phyloP scores from a whole-genome alignment of 2,113 vertebrate genomes.

The Perca fluviatilis region DNA sequence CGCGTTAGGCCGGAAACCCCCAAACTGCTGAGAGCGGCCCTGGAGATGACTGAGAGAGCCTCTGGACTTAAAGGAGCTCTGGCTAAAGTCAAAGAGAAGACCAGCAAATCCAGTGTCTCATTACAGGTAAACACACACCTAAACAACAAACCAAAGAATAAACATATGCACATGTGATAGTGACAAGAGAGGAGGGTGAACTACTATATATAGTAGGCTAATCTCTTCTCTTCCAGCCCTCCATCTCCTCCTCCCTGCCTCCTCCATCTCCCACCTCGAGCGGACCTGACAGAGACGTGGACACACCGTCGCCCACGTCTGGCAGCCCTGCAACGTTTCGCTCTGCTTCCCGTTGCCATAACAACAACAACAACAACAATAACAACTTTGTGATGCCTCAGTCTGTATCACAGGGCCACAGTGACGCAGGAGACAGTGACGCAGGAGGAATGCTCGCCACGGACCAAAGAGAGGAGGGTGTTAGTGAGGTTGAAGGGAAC shows the following conservation, averaged over 20 bases:
- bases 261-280: constrained; percentile 70
- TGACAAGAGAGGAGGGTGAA: background rate
- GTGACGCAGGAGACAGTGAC: background rate
- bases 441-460: constrained; percentile 72
- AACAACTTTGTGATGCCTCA: constrained; percentile 62
- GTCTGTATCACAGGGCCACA: constrained; percentile 36
- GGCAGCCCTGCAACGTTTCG: constrained; percentile 72
- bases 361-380: background rate
- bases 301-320: constrained; percentile 66
- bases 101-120: constrained; percentile 85
- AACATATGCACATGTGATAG: background rate
- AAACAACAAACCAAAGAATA: background rate
- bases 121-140: constrained; percentile 73
- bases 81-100: constrained; percentile 86
- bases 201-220: background rate
- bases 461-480: constrained; percentile 48
- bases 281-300: constrained; percentile 49
- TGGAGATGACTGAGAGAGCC: constrained; percentile 86
- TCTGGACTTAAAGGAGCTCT: constrained; percentile 83
- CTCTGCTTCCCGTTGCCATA: constrained; percentile 57
- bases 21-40: constrained; percentile 89
- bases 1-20: constrained; percentile 87
- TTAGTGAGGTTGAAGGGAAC: background rate
- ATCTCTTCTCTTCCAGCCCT: constrained; percentile 70
- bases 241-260: constrained; percentile 72